Conservation (phyloP, 2,113 vertebrate genomes). For the Microtus oregoni region DNA sequence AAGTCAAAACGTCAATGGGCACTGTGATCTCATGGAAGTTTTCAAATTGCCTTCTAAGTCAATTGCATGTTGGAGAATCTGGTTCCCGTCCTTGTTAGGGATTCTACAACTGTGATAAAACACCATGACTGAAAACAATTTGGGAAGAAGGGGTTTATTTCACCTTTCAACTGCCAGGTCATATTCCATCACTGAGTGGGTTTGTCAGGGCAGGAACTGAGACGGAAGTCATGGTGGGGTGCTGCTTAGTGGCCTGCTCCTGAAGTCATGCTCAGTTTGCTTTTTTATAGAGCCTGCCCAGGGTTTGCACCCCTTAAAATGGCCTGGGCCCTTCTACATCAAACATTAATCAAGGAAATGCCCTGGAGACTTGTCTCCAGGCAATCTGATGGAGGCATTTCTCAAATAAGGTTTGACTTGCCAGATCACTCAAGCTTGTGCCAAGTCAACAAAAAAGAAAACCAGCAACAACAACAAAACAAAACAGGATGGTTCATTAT, state of each 20-base stretch:
- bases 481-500: not conserved
- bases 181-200: not conserved
- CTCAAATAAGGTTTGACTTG: not conserved
- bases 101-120: not conserved
- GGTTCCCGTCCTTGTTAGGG: not conserved
- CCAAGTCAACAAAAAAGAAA: not conserved
- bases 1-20: not conserved
- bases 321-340: not conserved
- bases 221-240: not conserved
- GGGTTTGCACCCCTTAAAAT: not conserved
- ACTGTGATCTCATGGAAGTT: not conserved
- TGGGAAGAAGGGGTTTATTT: not conserved
- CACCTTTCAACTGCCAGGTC: not conserved
- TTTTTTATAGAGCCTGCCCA: not conserved
- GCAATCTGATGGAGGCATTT: not conserved
- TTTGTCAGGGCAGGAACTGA: not conserved
- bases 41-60: not conserved
- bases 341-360: not conserved
- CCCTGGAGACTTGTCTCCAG: not conserved
- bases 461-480: not conserved
- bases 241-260: not conserved
- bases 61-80: not conserved
- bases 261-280: not conserved
- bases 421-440: not conserved
- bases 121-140: not conserved